Conservation (phyloP, 2,888 invertebrate genomes). For the Caenorhabditis wallacei region DNA sequence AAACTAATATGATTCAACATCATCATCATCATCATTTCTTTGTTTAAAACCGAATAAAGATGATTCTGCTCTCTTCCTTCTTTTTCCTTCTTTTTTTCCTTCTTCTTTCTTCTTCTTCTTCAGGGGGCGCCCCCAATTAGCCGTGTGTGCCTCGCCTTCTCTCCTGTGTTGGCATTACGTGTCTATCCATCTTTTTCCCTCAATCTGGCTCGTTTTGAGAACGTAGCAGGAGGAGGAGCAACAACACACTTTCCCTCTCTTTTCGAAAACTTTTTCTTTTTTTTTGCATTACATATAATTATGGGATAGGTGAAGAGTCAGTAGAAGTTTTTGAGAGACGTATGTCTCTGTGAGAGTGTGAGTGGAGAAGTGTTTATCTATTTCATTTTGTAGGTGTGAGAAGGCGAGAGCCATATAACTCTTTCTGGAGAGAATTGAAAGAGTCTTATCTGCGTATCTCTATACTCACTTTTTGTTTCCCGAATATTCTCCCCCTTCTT, state of each 20-base stretch:
- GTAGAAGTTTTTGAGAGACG: neutral
- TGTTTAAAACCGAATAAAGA: slow-evolving; percentile 22
- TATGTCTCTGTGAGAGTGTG: neutral
- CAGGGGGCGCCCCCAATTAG: slow-evolving; percentile 45
- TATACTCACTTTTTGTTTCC: slow-evolving; percentile 19
- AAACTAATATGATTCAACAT: slow-evolving; percentile 32
- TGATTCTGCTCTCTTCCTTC: neutral
- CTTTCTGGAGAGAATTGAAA: slow-evolving; percentile 1
- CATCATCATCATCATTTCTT: slow-evolving; percentile 29
- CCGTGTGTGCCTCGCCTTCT: slow-evolving; percentile 25
- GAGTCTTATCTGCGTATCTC: slow-evolving; percentile 53
- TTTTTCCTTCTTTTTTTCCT: slow-evolving; percentile 11
- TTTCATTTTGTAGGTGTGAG: slow-evolving; percentile 27
- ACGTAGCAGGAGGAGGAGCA: neutral
- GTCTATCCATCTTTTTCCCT: slow-evolving; percentile 39
- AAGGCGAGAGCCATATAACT: neutral
- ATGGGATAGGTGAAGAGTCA: slow-evolving; percentile 24
- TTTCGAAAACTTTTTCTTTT: neutral
- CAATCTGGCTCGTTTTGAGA: slow-evolving; percentile 39
- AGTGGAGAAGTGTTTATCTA: slow-evolving; percentile 17
- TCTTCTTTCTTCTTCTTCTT: slow-evolving; percentile 18
- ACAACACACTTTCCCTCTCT: slow-evolving; percentile 13
- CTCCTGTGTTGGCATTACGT: slow-evolving; percentile 32
- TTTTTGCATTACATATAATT: slow-evolving; percentile 26
- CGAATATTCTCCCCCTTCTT: neutral